These are phyloP conservation scores for Neogobius melanostomus DNA, from an alignment of 2,113 vertebrate genomes.

Conservation along the genomic window DNA sequence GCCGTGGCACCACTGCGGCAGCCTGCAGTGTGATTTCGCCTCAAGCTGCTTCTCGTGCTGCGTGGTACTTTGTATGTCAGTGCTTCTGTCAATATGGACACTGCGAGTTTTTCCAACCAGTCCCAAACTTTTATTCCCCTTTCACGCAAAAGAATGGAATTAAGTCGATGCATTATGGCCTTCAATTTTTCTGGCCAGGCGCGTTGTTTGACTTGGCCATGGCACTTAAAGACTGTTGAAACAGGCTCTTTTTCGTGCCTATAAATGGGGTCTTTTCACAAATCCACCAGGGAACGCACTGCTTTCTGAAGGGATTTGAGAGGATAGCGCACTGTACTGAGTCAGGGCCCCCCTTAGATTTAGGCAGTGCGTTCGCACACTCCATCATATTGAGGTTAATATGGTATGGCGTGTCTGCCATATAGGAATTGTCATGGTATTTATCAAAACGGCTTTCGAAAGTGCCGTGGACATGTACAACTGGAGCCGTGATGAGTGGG, in stretches of 20 bases:
- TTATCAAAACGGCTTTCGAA: conserved; percentile 46
- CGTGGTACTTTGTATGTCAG: conserved; percentile 62
- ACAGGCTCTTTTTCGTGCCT: conserved; percentile 59
- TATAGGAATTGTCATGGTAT: conserved; percentile 56
- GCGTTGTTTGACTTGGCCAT: conserved; percentile 71
- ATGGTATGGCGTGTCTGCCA: conserved; percentile 40
- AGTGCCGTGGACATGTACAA: conserved; percentile 47
- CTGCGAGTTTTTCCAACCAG: conserved; percentile 54
- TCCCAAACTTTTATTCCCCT: conserved; percentile 55
- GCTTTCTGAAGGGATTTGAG: conserved; percentile 62
- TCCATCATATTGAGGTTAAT: conserved; percentile 63
- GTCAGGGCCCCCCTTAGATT: conserved; percentile 57
- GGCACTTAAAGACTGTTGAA: conserved; percentile 62
- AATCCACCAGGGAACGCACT: conserved; percentile 63
- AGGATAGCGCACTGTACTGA: conserved; percentile 51
- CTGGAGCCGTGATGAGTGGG: conserved; percentile 57
- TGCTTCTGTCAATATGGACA: conserved; percentile 56
- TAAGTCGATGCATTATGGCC: conserved; percentile 63
- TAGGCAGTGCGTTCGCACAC: conserved; percentile 49
- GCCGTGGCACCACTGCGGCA: conserved; percentile 31
- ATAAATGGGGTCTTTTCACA: conserved; percentile 75
- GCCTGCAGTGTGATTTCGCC: conserved; percentile 48
- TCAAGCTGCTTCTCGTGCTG: conserved; percentile 54
- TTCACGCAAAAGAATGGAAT: conserved; percentile 72
- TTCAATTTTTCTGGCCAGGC: conserved; percentile 64